Base-by-base conservation (phyloP, 2,888 invertebrate species). In the Erebia aethiops region DNA sequence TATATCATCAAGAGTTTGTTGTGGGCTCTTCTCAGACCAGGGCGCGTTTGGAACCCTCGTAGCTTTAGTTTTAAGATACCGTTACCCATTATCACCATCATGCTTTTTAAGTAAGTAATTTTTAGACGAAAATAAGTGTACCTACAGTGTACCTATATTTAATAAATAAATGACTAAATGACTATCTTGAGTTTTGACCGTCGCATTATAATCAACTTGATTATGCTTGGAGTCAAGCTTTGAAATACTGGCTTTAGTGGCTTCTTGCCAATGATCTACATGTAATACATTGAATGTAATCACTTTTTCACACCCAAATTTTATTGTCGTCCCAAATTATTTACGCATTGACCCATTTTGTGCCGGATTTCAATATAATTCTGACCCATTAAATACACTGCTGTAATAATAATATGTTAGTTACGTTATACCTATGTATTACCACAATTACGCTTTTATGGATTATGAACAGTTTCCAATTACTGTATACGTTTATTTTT, bases 311-410 rank as follows among this genome's bases (percentile, higher is more conserved):
- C 62, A 62, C 49, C 62, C 62, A 11, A 49, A 8, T 62, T 62
- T 62, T 62, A 62, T 49, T 62, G 49, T 62, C 49, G 49, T 46
- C 18, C 62, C 46, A 49, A 62, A 49, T 49, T 62, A 62, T 62
- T 26, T 3, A 26, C 46, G 18, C 62, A 49, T 14, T 62, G 62
- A 62, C 49, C 62, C 21, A 62, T 49, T 62, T 62, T 8, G 21
- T 7, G 46, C 60, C 41, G 60, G 18, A 13, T 21, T 62, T 49
- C 46, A 49, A 49, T 62, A 62, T 62, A 21, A 62, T 49, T 49
- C 21, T 21, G 46, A 46, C 46, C 14, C 21, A 62, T 62, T 62
- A 62, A 62, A 62, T 46, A 7, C 13, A 46, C 11, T 21, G 62
- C 14, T 21, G 46, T 49, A 49, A 49, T 21, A 14, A 49, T 62